Conservation (phyloP, 2,888 invertebrate genomes). For the Beris morrisii region DNA sequence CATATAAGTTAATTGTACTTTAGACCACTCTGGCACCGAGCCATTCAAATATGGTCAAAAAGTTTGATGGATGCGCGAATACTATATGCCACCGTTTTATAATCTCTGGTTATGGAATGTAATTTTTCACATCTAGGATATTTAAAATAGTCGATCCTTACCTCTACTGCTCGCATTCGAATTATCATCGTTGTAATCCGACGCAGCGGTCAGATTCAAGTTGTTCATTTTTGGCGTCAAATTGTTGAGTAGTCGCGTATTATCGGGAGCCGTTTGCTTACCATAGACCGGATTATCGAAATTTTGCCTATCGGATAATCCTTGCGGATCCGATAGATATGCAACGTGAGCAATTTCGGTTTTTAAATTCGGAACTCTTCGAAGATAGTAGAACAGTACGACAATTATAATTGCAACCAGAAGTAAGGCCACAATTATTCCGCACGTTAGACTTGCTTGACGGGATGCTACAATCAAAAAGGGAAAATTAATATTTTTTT, state of each 20-base stretch:
- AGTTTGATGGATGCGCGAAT: too few species aligned
- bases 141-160: conserved; percentile 39
- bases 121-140: too few species aligned
- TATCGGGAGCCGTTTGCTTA: conserved; percentile 66
- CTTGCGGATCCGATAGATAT: conserved; percentile 78
- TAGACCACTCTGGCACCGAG: too few species aligned
- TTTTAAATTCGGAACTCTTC: conserved; percentile 79
- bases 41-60: too few species aligned
- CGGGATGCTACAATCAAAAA: conserved; percentile 40
- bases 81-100: too few species aligned
- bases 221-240: conserved; percentile 53
- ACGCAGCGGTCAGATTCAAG: conserved; percentile 48
- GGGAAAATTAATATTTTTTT: conserved; percentile 7
- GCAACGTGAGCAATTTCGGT: conserved; percentile 84
- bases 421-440: conserved; percentile 68
- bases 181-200: conserved; percentile 53
- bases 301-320: conserved; percentile 60
- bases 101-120: too few species aligned
- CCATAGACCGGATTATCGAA: conserved; percentile 93
- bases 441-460: conserved; percentile 63
- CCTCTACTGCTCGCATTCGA: conserved; percentile 59
- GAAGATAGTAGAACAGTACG: conserved; percentile 75
- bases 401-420: conserved; percentile 64
- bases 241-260: conserved; percentile 55
- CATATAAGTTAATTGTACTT: too few species aligned